phyloP scores from a whole-genome alignment of 2,797 vertebrate genomes.

The Dendrocincla tyrannina region DNA sequence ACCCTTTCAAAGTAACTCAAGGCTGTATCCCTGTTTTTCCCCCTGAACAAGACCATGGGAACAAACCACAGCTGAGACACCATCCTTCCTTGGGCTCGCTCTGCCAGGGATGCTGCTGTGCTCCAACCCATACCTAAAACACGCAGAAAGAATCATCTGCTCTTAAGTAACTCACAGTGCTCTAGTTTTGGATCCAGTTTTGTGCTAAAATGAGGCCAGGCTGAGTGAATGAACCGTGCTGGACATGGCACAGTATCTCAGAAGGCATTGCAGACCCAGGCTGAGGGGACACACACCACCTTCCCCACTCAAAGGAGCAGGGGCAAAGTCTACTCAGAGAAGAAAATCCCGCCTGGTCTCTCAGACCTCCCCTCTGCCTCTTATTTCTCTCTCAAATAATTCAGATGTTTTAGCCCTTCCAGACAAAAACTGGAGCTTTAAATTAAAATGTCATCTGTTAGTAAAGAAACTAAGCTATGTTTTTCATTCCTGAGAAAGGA shows the following conservation, averaged over 20 bases:
- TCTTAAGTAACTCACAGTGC: neutral
- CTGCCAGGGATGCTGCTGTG: neutral
- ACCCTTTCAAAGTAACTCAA: neutral
- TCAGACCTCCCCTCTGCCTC: neutral
- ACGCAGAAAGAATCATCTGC: neutral
- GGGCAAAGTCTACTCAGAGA: neutral
- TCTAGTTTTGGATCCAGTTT: neutral
- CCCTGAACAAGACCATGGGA: neutral
- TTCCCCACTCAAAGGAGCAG: neutral
- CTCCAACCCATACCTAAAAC: neutral
- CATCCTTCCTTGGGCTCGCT: fast-evolving
- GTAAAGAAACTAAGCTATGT: constrained; percentile 48
- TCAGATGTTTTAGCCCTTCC: constrained; percentile 36
- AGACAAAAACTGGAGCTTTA: constrained; percentile 55
- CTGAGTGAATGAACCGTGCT: neutral
- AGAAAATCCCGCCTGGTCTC: neutral
- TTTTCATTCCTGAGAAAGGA: constrained; percentile 69
- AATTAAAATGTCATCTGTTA: constrained; percentile 71
- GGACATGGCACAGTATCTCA: neutral
- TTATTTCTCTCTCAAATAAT: constrained; percentile 22
- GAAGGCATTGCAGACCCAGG: neutral
- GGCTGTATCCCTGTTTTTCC: neutral
- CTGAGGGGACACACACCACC: neutral
- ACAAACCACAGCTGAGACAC: neutral
- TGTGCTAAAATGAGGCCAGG: neutral